Evolutionary conservation across 2,888 invertebrate genomes (phyloP).

Genomic region (Drosophila longiperda): DNA sequence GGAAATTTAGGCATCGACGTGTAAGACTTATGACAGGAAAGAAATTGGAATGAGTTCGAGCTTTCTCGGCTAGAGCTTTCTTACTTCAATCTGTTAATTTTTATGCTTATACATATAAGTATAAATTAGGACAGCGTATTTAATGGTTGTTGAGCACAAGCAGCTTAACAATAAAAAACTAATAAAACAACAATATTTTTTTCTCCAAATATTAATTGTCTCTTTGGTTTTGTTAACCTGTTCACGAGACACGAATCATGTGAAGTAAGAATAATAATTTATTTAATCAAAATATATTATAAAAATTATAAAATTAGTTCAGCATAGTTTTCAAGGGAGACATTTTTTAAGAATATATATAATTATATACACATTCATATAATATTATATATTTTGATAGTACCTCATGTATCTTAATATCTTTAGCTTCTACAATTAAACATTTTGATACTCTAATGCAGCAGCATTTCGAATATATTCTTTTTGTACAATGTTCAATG

Average conservation of each 20-base stretch:
- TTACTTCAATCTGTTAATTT: not conserved
- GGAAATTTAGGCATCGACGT: not conserved
- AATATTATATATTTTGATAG: not conserved
- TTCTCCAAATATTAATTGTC: no score
- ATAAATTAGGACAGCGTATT: no score
- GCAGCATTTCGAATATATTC: not conserved
- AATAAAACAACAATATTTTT: no score
- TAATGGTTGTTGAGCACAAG: no score
- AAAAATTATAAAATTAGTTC: not conserved
- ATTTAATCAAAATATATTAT: not conserved
- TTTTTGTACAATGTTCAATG: not conserved
- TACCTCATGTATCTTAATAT: not conserved
- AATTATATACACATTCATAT: not conserved
- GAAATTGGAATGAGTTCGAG: not conserved
- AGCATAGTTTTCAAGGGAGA: not conserved
- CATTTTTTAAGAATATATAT: not conserved
- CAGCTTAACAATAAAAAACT: no score
- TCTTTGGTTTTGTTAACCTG: no score
- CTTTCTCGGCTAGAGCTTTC: not conserved
- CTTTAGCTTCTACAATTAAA: not conserved
- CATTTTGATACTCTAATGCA: not conserved
- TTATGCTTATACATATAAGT: not conserved
- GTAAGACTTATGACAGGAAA: not conserved
- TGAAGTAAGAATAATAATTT: not conserved
- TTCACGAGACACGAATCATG: not conserved